phyloP scores from a whole-genome alignment of 1,140 invertebrate genomes.

The Panagrolaimus sp. region DNA sequence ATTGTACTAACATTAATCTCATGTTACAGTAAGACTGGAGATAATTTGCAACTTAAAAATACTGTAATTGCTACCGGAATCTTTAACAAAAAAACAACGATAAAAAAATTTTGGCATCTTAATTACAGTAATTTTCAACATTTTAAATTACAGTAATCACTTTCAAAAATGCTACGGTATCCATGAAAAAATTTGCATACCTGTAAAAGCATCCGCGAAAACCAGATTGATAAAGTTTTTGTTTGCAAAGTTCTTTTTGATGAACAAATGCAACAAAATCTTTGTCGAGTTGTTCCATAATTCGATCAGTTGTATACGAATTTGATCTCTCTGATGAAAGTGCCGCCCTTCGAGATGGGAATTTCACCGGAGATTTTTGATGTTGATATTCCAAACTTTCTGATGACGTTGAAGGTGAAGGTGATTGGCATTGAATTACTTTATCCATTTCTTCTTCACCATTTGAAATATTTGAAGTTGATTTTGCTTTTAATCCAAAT shows the following conservation, averaged over 20 bases:
- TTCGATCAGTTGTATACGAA: not conserved
- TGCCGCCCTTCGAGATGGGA: not conserved
- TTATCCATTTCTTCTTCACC: not conserved
- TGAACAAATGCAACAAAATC: slow-evolving; percentile 29
- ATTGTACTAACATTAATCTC: too few relatives aligned
- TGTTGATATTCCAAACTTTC: slow-evolving; percentile 19
- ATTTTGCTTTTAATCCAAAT: slow-evolving; percentile 18
- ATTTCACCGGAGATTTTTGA: not conserved
- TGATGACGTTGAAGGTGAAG: slow-evolving; percentile 22
- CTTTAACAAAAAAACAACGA: too few relatives aligned
- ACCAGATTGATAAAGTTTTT: slow-evolving; percentile 16
- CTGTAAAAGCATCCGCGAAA: slow-evolving; percentile 32
- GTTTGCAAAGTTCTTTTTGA: slow-evolving; percentile 29
- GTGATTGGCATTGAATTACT: slow-evolving; percentile 17
- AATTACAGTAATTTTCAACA: too few relatives aligned
- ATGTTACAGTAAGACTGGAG: too few relatives aligned
- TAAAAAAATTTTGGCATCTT: too few relatives aligned
- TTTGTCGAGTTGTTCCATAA: slow-evolving; percentile 24
- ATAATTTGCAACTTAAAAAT: too few relatives aligned
- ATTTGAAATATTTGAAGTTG: slow-evolving; percentile 14
- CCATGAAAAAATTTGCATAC: not conserved
- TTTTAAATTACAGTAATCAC: too few relatives aligned
- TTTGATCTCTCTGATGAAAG: not conserved
- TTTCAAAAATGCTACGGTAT: too few relatives aligned
- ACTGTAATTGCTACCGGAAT: too few relatives aligned